Percentiles rank a stretch among this genome's conserved stretches.
These are phyloP conservation scores for Cotesia typhae DNA, from an alignment of 1,140 invertebrate genomes.

Conservation along the genomic window DNA sequence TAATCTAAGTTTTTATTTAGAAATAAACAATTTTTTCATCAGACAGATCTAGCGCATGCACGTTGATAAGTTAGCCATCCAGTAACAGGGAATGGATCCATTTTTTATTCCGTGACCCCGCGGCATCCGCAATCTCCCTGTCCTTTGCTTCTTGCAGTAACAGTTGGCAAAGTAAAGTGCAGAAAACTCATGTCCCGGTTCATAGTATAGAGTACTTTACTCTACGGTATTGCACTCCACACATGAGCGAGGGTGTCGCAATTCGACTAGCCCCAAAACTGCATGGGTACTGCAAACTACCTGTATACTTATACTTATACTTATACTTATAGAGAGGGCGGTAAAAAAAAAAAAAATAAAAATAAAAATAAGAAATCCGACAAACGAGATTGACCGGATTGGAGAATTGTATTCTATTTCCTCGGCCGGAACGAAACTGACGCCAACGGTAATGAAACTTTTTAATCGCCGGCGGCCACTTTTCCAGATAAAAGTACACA, in stretches of 20 bases:
- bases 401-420: constrained; percentile 55
- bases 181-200: background rate
- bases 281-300: background rate
- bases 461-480: constrained; percentile 53
- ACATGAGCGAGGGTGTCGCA: constrained; percentile 5
- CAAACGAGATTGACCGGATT: constrained; percentile 55
- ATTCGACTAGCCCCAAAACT: constrained; percentile 27
- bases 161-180: constrained; percentile 15
- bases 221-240: background rate
- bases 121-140: constrained; percentile 31
- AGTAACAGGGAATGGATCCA: constrained; percentile 28
- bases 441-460: constrained; percentile 56
- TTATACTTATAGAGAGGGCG: background rate
- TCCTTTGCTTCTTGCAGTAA: constrained; percentile 19
- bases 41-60: background rate
- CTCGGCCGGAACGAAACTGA: constrained; percentile 50
- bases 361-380: constrained; percentile 22
- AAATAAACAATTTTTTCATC: no score
- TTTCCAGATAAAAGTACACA: constrained; percentile 42
- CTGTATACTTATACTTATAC: background rate
- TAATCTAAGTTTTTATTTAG: no score
- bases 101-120: constrained; percentile 34
- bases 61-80: constrained; percentile 32
- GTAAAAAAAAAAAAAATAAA: constrained; percentile 14
- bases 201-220: background rate